Conservation (phyloP, 1,140 invertebrate species). For the Protaetia brevitarsis region DNA sequence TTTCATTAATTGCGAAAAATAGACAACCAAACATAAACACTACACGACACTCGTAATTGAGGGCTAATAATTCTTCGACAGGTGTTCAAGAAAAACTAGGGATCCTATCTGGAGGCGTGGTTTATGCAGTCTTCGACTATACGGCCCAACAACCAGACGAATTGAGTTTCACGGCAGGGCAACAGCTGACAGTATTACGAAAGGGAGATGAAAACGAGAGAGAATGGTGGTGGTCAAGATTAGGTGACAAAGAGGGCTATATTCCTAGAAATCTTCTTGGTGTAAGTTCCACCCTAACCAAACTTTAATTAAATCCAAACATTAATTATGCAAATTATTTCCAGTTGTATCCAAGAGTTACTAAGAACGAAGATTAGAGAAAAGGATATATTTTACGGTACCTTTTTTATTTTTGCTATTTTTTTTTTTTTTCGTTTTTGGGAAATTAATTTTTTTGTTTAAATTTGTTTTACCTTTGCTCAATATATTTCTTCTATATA, state of each 20-base stretch:
- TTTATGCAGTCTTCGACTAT: slow-evolving; percentile 95
- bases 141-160: slow-evolving; percentile 89
- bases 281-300: too few relatives aligned
- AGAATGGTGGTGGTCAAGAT: slow-evolving; percentile 92
- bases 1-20: too few relatives aligned
- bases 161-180: slow-evolving; percentile 80
- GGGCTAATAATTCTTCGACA: too few relatives aligned
- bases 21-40: too few relatives aligned
- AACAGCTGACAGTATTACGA: slow-evolving; percentile 80
- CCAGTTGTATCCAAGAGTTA: slow-evolving; percentile 64
- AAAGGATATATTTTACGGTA: slow-evolving; percentile 36
- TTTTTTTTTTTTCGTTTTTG: slow-evolving; percentile 27
- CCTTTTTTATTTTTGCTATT: slow-evolving; percentile 36
- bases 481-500: slow-evolving; percentile 48
- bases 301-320: neutral
- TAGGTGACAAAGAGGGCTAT: slow-evolving; percentile 77
- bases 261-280: slow-evolving; percentile 92
- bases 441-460: slow-evolving; percentile 23
- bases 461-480: slow-evolving; percentile 41
- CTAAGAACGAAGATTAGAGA: slow-evolving; percentile 53
- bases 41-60: too few relatives aligned
- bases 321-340: slow-evolving; percentile 31
- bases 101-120: slow-evolving; percentile 86
- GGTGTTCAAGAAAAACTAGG: slow-evolving; percentile 96
- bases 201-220: slow-evolving; percentile 94